These are phyloP conservation scores for Prinia subflava DNA, from an alignment of 2,113 vertebrate species.

Conservation along the genomic window DNA sequence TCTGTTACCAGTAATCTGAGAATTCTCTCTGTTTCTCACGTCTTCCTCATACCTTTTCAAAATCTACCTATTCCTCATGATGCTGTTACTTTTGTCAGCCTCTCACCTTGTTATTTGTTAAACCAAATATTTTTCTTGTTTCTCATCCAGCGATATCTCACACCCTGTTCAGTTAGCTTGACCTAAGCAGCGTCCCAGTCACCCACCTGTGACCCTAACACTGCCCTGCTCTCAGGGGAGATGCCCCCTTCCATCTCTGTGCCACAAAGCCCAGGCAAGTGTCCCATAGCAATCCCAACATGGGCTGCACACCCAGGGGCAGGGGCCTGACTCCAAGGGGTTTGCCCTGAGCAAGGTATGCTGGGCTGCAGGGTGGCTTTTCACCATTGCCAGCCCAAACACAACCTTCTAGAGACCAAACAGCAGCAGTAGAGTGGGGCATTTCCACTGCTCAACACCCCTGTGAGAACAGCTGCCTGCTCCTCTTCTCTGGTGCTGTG, in stretches of 20 bases:
- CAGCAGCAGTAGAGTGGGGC: rapidly evolving
- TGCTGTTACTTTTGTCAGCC: neutral
- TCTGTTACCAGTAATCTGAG: neutral
- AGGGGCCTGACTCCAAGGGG: neutral
- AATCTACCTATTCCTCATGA: neutral
- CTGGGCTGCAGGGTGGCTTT: neutral
- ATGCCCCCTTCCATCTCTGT: neutral
- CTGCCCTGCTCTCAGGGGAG: neutral
- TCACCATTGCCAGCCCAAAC: neutral
- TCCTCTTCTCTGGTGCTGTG: neutral
- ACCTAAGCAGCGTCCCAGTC: neutral
- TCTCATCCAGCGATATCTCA: neutral
- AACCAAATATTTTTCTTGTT: neutral
- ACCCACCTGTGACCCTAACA: neutral
- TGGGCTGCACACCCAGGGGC: rapidly evolving
- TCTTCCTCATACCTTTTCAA: neutral
- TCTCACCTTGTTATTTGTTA: neutral
- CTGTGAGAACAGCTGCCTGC: neutral
- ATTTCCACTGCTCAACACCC: rapidly evolving
- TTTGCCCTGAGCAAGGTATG: neutral
- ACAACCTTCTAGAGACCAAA: neutral
- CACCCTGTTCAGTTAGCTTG: neutral
- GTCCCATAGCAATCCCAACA: rapidly evolving
- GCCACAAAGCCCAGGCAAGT: rapidly evolving
- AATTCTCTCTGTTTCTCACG: neutral